Evolutionary conservation across 2,888 invertebrate genomes (phyloP), one percentile per base, ranked within the genome.

Genomic region (Drosophila cracens): DNA sequence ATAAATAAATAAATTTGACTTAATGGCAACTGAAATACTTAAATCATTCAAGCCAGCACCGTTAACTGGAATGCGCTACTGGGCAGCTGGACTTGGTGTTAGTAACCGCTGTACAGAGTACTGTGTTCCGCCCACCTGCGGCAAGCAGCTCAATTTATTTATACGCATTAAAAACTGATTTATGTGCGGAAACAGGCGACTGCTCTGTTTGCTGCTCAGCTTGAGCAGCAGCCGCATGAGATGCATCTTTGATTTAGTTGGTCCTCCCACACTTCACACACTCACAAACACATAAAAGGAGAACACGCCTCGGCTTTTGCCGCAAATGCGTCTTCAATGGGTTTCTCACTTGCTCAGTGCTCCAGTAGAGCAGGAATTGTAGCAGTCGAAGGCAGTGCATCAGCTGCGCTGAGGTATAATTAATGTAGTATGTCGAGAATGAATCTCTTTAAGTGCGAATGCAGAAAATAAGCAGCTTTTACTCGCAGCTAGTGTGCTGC

Each of bases 301-400:
- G 63, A 53, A 64, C 62, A 72, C 59, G 78, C 79, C 81, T 52
- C 58, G 33, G 54, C 59, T 68, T 67, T 78, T 72, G 75, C 79
- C 83, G 72, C 88, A 88, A 87, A 83, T 83, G 83, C 79, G 77
- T 88, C 88, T 88, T 86, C 86, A 88, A 86, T 86, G 83, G 82
- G 86, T 77, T 76, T 82, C 74, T 65, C 73, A 75, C 75, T 76
- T 80, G 59, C 81, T 68, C 66, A 62, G 72, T 59, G 46, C 38
- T 54, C 40, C 29, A 18, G 18, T 11, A 16, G 46, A 21, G 31
- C 2, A 46, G 49, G 43, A 54, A 10, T 33, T 18, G 51, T 10
- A 31, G 27, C 33, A 51, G 13, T 29, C 13, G 60, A 38, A 21
- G 34, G 56, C 60, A 60, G 59, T 48, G 77, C 69, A 74, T 80